Evolutionary conservation across 1,140 invertebrate genomes (phyloP), one percentile per base, ranked within the genome.

Genomic region (Nilaparvata lugens): DNA sequence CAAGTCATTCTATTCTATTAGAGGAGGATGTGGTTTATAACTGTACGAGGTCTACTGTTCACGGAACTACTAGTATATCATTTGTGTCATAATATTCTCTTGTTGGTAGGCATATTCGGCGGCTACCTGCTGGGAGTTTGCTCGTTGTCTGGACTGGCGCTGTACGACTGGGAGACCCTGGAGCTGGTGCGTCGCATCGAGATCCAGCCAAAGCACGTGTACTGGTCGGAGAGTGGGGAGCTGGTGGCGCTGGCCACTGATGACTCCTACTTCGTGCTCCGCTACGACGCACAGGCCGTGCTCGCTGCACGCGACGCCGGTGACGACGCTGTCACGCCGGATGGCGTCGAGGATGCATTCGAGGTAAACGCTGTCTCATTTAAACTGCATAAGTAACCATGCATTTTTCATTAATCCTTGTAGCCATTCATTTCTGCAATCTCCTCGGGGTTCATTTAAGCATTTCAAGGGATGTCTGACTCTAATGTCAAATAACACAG

Each of bases 101-200:
- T 11, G 9, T 42, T n/a, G 9, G 9, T 42, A 90, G 93, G 87
- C 57, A 98, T 99, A 56, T 97, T 93, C 75, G 97, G 96, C 55
- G 97, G 97, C 6, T 88, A 83, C 73, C 83, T 99, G 74, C 77
- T 99, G 23, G 95, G 96, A 11, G 93, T 98, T 0, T 89, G 91
- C 65, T 98, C 95, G 0, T 87, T 91, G 2, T 91, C 91, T 53
- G 95, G 95, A 1, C 79, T 99, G 56, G 85, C 87, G 0, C 97
- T 99, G 72, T 99, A 96, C 70, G 97, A 99, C 71, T 99, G 97
- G 97, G 95, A 99, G 66, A 86, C 85, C 2, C 74, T 94, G 31
- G 91, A 95, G 63, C 77, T 99, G 2, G 81, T 99, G 11, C 82
- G 97, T 62, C 82, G 96, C 62, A 97, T 98, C 71, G 95, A 98